Conservation (phyloP, 2,113 vertebrate genomes). For the western clawed frog (Xenopus tropicalis) region DNA sequence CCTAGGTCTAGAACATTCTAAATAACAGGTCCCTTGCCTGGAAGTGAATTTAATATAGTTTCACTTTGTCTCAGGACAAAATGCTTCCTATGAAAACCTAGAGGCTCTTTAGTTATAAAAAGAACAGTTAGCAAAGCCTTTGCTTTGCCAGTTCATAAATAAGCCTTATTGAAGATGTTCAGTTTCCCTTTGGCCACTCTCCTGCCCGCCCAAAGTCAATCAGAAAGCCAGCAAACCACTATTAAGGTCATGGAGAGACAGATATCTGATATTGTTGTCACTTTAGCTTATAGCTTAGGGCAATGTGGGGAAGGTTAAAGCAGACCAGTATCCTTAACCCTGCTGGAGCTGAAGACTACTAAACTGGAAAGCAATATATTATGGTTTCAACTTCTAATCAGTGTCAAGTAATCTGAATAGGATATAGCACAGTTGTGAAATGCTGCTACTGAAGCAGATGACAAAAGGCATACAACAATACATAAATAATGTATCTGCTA, state of each 20-base stretch:
- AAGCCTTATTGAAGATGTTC: too few species aligned
- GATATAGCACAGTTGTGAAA: background rate
- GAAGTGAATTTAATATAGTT: too few species aligned
- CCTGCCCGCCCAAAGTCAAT: constrained; percentile 23
- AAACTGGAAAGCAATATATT: background rate
- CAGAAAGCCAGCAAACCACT: constrained; percentile 2
- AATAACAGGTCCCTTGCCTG: too few species aligned
- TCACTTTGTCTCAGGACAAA: too few species aligned
- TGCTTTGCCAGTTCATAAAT: too few species aligned
- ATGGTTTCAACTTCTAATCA: background rate
- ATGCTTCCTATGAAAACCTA: too few species aligned
- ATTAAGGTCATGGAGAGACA: constrained; percentile 11
- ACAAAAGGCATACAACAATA: too few species aligned
- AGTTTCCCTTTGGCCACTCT: constrained; percentile 20
- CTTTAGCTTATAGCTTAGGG: constrained; percentile 11
- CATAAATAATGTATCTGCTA: too few species aligned
- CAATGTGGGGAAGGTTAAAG: background rate
- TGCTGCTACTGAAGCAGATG: background rate
- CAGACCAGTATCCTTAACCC: background rate
- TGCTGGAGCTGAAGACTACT: background rate
- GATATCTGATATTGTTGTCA: constrained; percentile 22
- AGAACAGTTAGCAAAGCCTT: too few species aligned
- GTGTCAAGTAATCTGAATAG: background rate
- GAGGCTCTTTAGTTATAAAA: too few species aligned
- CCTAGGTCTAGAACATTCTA: too few species aligned